These are phyloP conservation scores for Agrypnus murinus DNA, from an alignment of 2,888 invertebrate genomes.

Conservation along the genomic window DNA sequence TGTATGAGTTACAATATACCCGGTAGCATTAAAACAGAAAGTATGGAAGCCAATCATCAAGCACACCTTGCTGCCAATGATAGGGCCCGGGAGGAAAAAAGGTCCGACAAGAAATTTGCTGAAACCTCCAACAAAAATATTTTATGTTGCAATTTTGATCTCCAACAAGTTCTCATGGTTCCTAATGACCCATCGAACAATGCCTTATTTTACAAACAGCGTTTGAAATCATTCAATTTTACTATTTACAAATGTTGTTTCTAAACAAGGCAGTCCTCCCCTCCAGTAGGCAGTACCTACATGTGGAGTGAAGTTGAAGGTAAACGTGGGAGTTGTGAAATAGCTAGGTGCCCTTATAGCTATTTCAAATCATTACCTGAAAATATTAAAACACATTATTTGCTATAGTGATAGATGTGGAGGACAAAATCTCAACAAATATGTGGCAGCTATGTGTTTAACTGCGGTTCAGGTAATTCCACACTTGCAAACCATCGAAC, in stretches of 20 bases:
- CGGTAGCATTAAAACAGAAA: slow-evolving; percentile 57
- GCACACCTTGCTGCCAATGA: not conserved
- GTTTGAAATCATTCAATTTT: slow-evolving; percentile 51
- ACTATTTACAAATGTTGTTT: slow-evolving; percentile 52
- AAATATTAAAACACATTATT: slow-evolving; percentile 44
- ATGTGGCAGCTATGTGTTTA: slow-evolving; percentile 53
- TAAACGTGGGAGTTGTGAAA: slow-evolving; percentile 55
- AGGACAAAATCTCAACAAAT: slow-evolving; percentile 60
- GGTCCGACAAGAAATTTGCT: not conserved
- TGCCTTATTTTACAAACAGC: slow-evolving; percentile 54
- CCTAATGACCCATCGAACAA: slow-evolving; percentile 52
- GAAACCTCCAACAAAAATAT: slow-evolving; percentile 25
- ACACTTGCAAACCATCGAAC: slow-evolving; percentile 54
- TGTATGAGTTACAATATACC: slow-evolving; percentile 55
- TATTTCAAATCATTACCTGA: slow-evolving; percentile 56
- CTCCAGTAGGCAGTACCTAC: too few relatives aligned
- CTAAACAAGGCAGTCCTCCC: slow-evolving; percentile 51
- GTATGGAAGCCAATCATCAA: too few relatives aligned
- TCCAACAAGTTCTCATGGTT: slow-evolving; percentile 52
- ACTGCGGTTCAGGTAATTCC: slow-evolving; percentile 52
- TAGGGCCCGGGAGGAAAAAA: not conserved
- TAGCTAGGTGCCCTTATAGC: slow-evolving; percentile 48
- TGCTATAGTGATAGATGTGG: slow-evolving; percentile 59
- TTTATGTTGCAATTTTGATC: slow-evolving; percentile 54
- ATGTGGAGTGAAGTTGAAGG: slow-evolving; percentile 58